Conservation (phyloP, 1,140 invertebrate genomes). For the Lasaia peninsularis region DNA sequence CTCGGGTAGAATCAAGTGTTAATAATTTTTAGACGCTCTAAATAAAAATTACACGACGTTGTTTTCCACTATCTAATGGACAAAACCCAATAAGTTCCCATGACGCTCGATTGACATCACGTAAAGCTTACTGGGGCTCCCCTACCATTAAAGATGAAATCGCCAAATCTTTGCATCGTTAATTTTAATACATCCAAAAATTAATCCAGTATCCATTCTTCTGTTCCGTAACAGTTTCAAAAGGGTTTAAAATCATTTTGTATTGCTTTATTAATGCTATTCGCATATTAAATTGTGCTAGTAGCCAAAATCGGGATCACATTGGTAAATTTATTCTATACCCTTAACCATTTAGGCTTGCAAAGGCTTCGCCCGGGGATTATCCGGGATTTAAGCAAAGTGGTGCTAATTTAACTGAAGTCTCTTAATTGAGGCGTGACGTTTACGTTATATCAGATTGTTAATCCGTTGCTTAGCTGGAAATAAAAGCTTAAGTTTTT, state of each 20-base stretch:
- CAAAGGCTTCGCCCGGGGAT: constrained; percentile 22
- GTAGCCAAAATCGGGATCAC: constrained; percentile 52
- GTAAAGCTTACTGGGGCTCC: too few relatives aligned
- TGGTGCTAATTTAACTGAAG: constrained; percentile 30
- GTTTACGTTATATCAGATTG: constrained; percentile 10
- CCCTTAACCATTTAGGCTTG: constrained; percentile 51
- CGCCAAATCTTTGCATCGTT: too few relatives aligned
- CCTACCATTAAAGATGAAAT: too few relatives aligned
- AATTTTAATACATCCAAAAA: too few relatives aligned
- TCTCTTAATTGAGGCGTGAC: constrained; percentile 18
- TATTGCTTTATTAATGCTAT: constrained; percentile 17
- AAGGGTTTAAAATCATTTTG: neutral
- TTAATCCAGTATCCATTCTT: too few relatives aligned
- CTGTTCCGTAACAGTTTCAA: neutral
- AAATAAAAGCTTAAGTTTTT: neutral
- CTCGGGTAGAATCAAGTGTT: too few relatives aligned
- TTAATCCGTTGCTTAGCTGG: neutral
- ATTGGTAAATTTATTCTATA: constrained; percentile 61
- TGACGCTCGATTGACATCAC: too few relatives aligned
- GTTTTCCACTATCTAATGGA: too few relatives aligned
- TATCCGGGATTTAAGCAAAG: constrained; percentile 22
- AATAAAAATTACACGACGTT: too few relatives aligned
- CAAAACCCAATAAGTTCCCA: too few relatives aligned
- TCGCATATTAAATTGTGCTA: constrained; percentile 42
- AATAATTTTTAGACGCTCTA: too few relatives aligned